A percentile compares a stretch with the other conserved stretches of the same genome.
phyloP scores from a whole-genome alignment of 92 coral and sea anemone genomes.

The Bergia sp. region DNA sequence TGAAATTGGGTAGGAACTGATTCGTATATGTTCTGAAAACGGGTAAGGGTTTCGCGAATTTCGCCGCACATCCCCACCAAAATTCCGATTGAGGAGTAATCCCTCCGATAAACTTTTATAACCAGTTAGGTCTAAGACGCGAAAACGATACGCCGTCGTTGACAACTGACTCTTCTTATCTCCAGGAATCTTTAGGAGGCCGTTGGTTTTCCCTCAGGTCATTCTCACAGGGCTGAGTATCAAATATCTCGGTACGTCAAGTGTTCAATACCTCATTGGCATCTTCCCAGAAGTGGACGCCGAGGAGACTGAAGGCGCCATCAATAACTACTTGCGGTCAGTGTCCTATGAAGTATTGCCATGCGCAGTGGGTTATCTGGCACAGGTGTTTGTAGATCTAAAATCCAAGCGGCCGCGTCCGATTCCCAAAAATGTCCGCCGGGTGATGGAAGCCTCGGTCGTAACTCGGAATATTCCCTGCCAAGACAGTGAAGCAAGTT shows the following conservation, averaged over 20 bases:
- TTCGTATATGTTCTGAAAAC: no score
- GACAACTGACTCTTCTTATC: background rate
- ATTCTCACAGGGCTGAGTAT: conserved; percentile 11
- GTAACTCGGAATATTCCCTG: background rate
- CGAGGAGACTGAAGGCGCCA: background rate
- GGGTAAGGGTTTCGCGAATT: no score
- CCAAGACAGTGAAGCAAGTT: background rate
- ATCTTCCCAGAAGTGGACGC: conserved; percentile 20
- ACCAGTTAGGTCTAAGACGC: background rate
- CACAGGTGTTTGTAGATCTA: conserved; percentile 19
- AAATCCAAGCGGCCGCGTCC: conserved; percentile 9
- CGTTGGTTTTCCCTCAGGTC: conserved; percentile 4
- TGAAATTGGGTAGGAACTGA: no score
- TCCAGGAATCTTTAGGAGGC: conserved; percentile 1
- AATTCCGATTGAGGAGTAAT: no score
- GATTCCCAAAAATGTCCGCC: background rate
- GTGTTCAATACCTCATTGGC: conserved; percentile 4
- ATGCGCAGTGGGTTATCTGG: conserved; percentile 24
- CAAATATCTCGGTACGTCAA: conserved; percentile 3
- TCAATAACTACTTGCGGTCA: conserved; percentile 12
- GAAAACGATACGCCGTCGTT: background rate
- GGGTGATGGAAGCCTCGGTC: conserved; percentile 10
- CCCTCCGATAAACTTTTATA: no score
- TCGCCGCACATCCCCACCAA: no score
- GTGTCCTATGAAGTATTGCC: conserved; percentile 16